Base-by-base conservation (phyloP, 2,113 vertebrate species). In the Tragelaphus buxtoni region DNA sequence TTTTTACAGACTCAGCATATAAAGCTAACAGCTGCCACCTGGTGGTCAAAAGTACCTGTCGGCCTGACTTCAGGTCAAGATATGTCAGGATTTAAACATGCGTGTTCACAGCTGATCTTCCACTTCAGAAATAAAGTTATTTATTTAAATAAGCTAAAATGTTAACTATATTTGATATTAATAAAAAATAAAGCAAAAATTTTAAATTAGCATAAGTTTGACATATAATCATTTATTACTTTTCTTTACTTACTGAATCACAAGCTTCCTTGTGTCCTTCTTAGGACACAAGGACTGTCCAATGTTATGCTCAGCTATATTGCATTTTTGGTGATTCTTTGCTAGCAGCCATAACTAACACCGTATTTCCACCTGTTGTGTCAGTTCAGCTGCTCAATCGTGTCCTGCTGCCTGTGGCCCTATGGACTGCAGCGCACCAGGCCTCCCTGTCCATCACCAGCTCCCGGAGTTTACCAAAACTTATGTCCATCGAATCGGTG, bases 1-100 rank as follows among this genome's bases (percentile, higher is more conserved):
- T 63, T 95, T 93, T 69, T 65, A 55, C 22, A 56, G 32, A 69
- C 42, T 76, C 13, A 35, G 30, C 32, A 11, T 91, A 9, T 69
- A 49, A 88, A 91, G 51, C n/a, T 94, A 82, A 60, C 16, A 47
- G 85, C 74, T 98, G 96, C 96, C 97, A 72, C 86, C 96, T 97
- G 17, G 95, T 95, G 95, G 89, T 80, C 74, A 83, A 49, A 72
- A 93, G 42, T 85, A 77, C 35, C 20, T 30, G 4, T 6, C 65
- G 5, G 26, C 60, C 30, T 95, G 60, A 76, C 26, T 32, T 90
- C 16, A 6, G 32, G 53, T 74, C 14, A 47, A 28, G 28, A 5
- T 49, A 3, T 2, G 9, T 77, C 22, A 96, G 84, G 13, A 93
- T 88, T 80, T 77, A 72, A 49, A n/a, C 4, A 24, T n/a, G 13